Evolutionary conservation across 1,140 invertebrate genomes (phyloP).

Genomic region (Cyclargus thomasi): DNA sequence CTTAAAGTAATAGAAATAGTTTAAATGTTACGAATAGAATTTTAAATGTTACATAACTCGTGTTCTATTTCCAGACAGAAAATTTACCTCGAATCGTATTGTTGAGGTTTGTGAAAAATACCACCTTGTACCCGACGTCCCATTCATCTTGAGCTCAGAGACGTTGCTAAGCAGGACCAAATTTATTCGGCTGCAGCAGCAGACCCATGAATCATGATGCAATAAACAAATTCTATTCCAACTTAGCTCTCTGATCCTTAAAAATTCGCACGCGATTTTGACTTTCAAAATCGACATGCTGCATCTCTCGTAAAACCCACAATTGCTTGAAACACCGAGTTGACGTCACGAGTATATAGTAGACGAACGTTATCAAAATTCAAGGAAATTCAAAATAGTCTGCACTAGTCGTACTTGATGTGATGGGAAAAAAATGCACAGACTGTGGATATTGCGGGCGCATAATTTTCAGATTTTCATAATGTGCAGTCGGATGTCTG

Average conservation of each 20-base stretch:
- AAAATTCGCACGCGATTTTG: constrained; percentile 34
- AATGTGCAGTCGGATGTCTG: constrained; percentile 62
- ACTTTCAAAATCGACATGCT: constrained; percentile 22
- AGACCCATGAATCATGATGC: constrained; percentile 70
- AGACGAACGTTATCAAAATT: constrained; percentile 67
- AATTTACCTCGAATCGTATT: neutral
- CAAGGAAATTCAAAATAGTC: constrained; percentile 69
- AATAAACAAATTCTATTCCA: constrained; percentile 55
- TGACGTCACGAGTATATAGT: constrained; percentile 32
- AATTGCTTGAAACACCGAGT: constrained; percentile 30
- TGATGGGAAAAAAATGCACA: constrained; percentile 70
- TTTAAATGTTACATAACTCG: neutral
- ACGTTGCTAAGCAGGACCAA: constrained; percentile 37
- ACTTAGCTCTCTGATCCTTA: constrained; percentile 40
- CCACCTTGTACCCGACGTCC: neutral
- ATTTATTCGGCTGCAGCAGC: constrained; percentile 65
- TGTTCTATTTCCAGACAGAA: neutral
- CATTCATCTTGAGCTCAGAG: constrained; percentile 9
- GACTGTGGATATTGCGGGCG: constrained; percentile 50
- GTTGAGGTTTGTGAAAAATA: neutral
- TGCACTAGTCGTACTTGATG: constrained; percentile 68
- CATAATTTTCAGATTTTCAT: constrained; percentile 73
- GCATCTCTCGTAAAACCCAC: constrained; percentile 18
- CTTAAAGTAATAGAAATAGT: too few relatives aligned
- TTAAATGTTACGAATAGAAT: neutral